Evolutionary conservation across 2,888 invertebrate genomes (phyloP).

Genomic region (Dicyrtoma fusca): DNA sequence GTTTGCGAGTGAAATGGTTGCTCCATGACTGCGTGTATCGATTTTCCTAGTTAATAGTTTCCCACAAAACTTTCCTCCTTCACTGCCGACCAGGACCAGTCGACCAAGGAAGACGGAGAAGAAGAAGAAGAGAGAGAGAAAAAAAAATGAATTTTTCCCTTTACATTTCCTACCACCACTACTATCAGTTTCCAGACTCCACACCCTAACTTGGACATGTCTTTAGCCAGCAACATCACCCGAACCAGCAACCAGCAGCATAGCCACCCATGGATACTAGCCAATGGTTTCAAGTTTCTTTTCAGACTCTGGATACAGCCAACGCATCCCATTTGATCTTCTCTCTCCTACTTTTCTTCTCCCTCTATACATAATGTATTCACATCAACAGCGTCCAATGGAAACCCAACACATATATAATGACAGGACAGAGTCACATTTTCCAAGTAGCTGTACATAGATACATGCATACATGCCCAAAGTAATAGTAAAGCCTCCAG

Average conservation of each 20-base stretch:
- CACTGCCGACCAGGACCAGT: slow-evolving; percentile 15
- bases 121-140: slow-evolving; percentile 19
- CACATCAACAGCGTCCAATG: background rate
- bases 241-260: slow-evolving; percentile 10
- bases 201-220: slow-evolving; percentile 27
- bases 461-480: no score
- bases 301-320: background rate
- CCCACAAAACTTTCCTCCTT: slow-evolving; percentile 20
- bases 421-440: no score
- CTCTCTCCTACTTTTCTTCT: background rate
- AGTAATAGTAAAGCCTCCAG: background rate
- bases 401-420: no score
- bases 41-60: slow-evolving; percentile 26
- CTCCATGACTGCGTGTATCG: slow-evolving; percentile 23
- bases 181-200: background rate
- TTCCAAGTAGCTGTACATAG: no score
- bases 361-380: background rate
- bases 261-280: slow-evolving; percentile 3
- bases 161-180: slow-evolving; percentile 2
- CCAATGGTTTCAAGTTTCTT: slow-evolving; percentile 5
- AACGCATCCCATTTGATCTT: background rate
- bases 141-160: slow-evolving; percentile 42
- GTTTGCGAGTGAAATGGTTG: slow-evolving; percentile 15
- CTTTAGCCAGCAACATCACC: background rate
- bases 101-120: background rate